Base-by-base conservation (phyloP, 2,113 vertebrate genomes). In the Grammomys dolichurus region DNA sequence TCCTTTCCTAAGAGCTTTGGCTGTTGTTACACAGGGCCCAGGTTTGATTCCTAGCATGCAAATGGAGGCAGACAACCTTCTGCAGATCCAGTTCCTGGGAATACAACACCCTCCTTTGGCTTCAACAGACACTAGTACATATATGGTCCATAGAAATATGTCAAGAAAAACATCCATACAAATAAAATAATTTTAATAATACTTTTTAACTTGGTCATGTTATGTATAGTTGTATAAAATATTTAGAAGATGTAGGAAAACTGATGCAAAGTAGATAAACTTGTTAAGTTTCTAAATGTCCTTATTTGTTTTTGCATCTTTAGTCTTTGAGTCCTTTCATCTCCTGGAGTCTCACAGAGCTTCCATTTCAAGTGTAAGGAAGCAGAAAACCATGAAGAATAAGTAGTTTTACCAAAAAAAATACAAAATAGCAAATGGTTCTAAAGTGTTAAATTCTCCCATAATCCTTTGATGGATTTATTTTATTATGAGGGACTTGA, bases 301-400 rank as follows among this genome's bases (percentile, higher is more conserved):
- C 31, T 73, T 54, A 56, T 70, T 89, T 58, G 22, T 2, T 48
- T 80, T 54, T 77, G n/a, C 11, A 58, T 56, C 67, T 54, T 81
- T 3, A 70, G 26, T 87, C 8, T 28, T 33, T 87, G 72, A 93
- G 36, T 92, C 3, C 20, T 51, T 84, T 48, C 70, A 5, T 72
- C 11, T 16, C 87, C 78, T 5, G 51, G 12, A 87, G 36, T 89
- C 4, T 72, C 5, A 11, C 65, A 80, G 72, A 93, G 19, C 17
- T 10, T 88, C 3, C 58, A 16, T 92, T 91, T 94, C 28, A 93
- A 80, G 69, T 92, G 26, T 90, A 95, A 89, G 24, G 11, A 90
- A n/a, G 46, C 1, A 89, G 26, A 28, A 84, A 94, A 87, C 36
- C n/a, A 78, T 20, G 16, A 92, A 43, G 1, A 33, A 2, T 33